phyloP scores from a whole-genome alignment of 2,113 vertebrate species.

The Variabilichromis moorii region DNA sequence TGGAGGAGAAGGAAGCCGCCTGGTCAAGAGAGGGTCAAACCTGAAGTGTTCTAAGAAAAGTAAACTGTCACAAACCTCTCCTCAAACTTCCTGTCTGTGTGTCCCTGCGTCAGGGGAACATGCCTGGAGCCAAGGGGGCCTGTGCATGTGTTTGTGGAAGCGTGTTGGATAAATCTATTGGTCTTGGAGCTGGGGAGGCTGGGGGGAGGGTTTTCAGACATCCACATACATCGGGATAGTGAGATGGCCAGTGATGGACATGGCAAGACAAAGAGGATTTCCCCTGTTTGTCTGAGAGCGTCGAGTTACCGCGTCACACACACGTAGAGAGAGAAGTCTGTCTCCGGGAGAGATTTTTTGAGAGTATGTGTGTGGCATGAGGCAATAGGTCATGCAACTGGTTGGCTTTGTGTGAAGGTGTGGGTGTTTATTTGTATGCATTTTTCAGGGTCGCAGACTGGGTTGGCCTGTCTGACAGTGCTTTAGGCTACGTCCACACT shows the following conservation, averaged over 20 bases:
- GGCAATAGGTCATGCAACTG: not conserved
- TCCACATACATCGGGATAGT: conserved; percentile 46
- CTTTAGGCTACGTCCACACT: not conserved
- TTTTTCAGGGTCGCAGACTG: conserved; percentile 43
- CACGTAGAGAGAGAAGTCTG: conserved; percentile 28
- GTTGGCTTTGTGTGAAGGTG: not conserved
- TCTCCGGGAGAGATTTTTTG: conserved; percentile 39
- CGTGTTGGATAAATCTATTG: not conserved
- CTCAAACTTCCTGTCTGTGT: conserved; percentile 66
- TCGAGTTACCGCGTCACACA: conserved; percentile 1
- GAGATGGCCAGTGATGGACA: conserved; percentile 63
- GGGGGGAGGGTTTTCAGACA: not conserved
- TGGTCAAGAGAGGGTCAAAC: conserved; percentile 68
- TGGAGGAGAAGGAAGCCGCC: conserved; percentile 52
- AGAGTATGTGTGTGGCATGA: not conserved
- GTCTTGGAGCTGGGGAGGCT: conserved; percentile 7
- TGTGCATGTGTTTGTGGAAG: not conserved
- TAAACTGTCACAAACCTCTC: conserved; percentile 69
- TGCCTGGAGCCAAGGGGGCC: conserved; percentile 51
- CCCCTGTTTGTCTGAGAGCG: conserved; percentile 64
- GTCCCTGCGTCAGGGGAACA: conserved; percentile 65
- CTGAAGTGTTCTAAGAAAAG: conserved; percentile 60
- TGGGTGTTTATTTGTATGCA: not conserved
- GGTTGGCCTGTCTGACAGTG: conserved; percentile 43
- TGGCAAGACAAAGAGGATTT: conserved; percentile 67